Conservation (phyloP, 30 jellyfish, hydroid and myxozoan genomes). For the Pelagia noctiluca region DNA sequence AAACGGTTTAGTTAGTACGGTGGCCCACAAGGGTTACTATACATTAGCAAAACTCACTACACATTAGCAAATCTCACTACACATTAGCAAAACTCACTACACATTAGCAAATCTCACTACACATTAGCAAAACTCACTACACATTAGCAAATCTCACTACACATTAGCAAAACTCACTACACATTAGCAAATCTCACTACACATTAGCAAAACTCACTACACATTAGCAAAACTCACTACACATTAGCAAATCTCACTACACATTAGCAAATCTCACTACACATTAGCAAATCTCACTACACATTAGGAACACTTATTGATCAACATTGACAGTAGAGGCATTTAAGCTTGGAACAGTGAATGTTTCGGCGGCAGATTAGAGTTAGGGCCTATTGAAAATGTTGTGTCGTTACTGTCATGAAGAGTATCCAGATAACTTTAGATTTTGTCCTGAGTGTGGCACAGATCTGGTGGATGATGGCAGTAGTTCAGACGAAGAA, state of each 20-base stretch:
- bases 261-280: not conserved
- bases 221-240: too few relatives aligned
- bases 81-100: slow-evolving; percentile 1
- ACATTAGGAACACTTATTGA: not conserved
- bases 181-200: not conserved
- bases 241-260: not conserved
- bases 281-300: not conserved
- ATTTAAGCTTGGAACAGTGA: not conserved
- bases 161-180: not conserved
- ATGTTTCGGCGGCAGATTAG: not conserved
- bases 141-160: not conserved
- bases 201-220: not conserved
- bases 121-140: too few relatives aligned
- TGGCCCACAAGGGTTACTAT: slow-evolving; percentile 3
- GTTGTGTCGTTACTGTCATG: not conserved
- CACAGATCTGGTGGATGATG: slow-evolving; percentile 1
- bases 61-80: not conserved
- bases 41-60: not conserved
- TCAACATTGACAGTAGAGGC: not conserved
- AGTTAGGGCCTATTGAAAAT: not conserved
- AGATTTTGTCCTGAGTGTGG: slow-evolving; percentile 2
- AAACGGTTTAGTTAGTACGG: too few relatives aligned
- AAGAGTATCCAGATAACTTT: not conserved
- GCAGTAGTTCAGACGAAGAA: not conserved
- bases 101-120: not conserved